phyloP scores from a whole-genome alignment of 2,888 invertebrate genomes.

The Elgonia sp. region DNA sequence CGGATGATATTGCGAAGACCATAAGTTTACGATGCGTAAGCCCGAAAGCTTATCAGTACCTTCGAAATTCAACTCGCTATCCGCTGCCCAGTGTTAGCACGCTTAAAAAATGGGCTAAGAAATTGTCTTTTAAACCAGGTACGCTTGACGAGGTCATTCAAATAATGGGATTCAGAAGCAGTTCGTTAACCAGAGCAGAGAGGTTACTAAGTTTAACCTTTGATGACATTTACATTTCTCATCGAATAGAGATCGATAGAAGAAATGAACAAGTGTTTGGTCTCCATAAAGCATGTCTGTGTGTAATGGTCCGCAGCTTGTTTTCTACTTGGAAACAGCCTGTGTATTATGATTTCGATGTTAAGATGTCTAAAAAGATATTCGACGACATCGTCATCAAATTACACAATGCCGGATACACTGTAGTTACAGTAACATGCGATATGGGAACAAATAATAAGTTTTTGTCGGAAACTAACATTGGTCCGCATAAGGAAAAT shows the following conservation, averaged over 20 bases:
- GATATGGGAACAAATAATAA: too few species aligned
- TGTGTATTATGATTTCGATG: slow-evolving; percentile 67
- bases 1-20: too few species aligned
- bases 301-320: slow-evolving; percentile 51
- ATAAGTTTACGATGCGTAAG: background rate
- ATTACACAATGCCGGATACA: slow-evolving; percentile 55
- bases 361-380: slow-evolving; percentile 58
- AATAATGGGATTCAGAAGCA: background rate
- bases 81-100: background rate
- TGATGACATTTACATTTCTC: background rate
- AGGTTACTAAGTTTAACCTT: background rate
- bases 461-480: too few species aligned
- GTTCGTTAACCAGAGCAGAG: background rate
- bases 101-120: too few species aligned
- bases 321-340: slow-evolving; percentile 67
- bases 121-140: background rate
- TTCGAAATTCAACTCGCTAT: background rate
- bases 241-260: slow-evolving; percentile 27
- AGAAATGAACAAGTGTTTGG: slow-evolving; percentile 50
- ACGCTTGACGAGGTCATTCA: background rate
- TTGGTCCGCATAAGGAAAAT: too few species aligned
- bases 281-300: slow-evolving; percentile 50
- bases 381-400: slow-evolving; percentile 45
- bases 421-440: slow-evolving; percentile 52
- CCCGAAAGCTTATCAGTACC: background rate